Evolutionary conservation across 2,113 vertebrate genomes (phyloP).

Genomic region (Atrichornis clamosus): DNA sequence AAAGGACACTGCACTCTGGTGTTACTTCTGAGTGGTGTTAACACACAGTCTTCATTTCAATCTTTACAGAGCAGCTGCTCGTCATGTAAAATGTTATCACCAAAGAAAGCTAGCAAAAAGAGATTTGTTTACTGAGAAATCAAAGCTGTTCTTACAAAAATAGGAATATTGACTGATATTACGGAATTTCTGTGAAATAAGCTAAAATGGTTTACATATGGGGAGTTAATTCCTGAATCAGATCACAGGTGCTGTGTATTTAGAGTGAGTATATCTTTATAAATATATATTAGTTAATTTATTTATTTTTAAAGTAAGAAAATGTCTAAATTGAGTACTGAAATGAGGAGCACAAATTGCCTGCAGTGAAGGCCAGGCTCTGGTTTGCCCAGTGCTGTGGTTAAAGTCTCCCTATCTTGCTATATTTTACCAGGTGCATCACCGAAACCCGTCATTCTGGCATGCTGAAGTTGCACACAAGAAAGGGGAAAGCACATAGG

Average conservation of each 20-base stretch:
- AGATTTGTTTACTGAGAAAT: conserved; percentile 25
- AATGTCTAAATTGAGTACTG: not conserved
- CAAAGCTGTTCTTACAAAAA: not conserved
- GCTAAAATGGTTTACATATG: not conserved
- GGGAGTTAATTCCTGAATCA: not conserved
- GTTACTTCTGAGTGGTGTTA: not conserved
- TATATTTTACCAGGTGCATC: not conserved
- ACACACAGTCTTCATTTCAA: not conserved
- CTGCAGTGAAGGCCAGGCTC: not conserved
- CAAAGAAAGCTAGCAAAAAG: not conserved
- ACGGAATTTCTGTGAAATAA: not conserved
- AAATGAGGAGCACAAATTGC: not conserved
- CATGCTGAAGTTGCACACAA: not conserved
- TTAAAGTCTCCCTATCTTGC: not conserved
- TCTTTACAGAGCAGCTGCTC: not conserved
- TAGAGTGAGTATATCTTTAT: not conserved
- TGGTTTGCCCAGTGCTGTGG: not conserved
- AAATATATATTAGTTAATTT: not conserved
- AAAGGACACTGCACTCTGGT: not conserved
- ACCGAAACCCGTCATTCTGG: not conserved
- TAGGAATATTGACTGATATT: not conserved
- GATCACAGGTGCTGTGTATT: not conserved
- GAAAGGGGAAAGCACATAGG: not conserved
- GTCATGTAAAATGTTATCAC: not conserved
- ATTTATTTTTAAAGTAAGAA: not conserved